These are phyloP conservation scores for Apaloderma vittatum DNA, from an alignment of 2,113 vertebrate genomes.

Conservation along the genomic window DNA sequence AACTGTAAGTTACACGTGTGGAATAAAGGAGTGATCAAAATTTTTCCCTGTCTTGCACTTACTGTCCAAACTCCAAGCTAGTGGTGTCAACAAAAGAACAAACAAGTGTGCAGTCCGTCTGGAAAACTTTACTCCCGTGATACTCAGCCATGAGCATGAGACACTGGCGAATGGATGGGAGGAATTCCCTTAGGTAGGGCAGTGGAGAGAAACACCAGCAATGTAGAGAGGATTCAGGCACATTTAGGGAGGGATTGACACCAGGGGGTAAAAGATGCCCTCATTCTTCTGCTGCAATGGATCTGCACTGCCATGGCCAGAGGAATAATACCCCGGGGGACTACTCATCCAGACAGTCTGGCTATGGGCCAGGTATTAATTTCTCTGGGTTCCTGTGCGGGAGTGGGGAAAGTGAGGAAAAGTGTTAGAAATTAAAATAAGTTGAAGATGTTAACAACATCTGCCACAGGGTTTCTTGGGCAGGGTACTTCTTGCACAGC, in stretches of 20 bases:
- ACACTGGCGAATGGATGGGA: neutral
- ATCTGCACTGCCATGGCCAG: neutral
- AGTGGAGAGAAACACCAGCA: neutral
- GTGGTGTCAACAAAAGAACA: accelerated
- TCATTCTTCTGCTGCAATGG: neutral
- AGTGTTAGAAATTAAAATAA: neutral
- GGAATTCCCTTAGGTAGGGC: neutral
- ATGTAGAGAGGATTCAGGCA: neutral
- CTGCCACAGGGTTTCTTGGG: neutral
- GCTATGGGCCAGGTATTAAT: neutral
- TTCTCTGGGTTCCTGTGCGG: neutral
- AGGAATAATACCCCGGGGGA: neutral
- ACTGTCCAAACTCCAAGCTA: neutral
- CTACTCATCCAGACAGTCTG: neutral
- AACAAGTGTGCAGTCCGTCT: neutral
- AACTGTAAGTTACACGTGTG: neutral
- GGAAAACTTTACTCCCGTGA: neutral
- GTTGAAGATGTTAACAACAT: neutral
- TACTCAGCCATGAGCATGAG: neutral
- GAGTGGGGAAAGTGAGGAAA: neutral
- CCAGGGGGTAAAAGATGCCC: neutral
- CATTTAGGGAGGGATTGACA: neutral
- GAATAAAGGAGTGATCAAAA: neutral
- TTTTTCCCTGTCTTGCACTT: neutral
- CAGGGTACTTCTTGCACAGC: neutral